Evolutionary conservation across 2,113 vertebrate genomes (phyloP).

Genomic region (Zootoca vivipara): DNA sequence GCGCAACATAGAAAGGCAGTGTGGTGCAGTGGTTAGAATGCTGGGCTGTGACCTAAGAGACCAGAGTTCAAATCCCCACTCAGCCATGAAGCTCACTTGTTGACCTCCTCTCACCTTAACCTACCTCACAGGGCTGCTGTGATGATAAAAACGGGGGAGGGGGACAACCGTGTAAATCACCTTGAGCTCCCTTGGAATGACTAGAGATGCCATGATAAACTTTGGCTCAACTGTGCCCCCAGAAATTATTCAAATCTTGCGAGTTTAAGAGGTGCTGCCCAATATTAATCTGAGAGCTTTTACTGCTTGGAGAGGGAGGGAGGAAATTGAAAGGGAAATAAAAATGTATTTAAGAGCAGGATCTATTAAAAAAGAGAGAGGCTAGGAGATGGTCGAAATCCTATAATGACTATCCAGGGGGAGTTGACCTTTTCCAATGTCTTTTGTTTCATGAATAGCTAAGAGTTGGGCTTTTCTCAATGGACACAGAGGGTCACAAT

Average conservation of each 20-base stretch:
- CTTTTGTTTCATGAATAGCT: background rate
- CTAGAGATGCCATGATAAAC: background rate
- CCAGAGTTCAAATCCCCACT: too few relatives aligned
- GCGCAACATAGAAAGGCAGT: too few relatives aligned
- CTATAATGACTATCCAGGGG: background rate
- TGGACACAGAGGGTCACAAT: background rate
- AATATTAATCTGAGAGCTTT: background rate
- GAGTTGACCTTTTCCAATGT: background rate
- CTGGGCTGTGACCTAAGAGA: too few relatives aligned
- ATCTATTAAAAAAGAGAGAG: background rate
- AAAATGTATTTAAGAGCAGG: background rate
- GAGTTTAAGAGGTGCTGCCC: background rate
- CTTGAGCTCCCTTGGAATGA: too few relatives aligned
- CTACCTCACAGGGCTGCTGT: too few relatives aligned
- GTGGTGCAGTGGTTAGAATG: too few relatives aligned
- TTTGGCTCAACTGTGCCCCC: background rate
- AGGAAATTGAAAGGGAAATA: background rate
- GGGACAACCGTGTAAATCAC: too few relatives aligned
- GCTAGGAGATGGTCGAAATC: background rate
- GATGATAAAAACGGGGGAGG: too few relatives aligned
- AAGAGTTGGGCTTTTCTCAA: background rate
- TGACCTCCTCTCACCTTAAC: too few relatives aligned
- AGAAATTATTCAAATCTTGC: background rate
- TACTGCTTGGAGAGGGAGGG: background rate
- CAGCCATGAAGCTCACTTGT: too few relatives aligned